Evolutionary conservation across 2,797 vertebrate species (phyloP).

Genomic region (Ptychobarbus kaznakovi): DNA sequence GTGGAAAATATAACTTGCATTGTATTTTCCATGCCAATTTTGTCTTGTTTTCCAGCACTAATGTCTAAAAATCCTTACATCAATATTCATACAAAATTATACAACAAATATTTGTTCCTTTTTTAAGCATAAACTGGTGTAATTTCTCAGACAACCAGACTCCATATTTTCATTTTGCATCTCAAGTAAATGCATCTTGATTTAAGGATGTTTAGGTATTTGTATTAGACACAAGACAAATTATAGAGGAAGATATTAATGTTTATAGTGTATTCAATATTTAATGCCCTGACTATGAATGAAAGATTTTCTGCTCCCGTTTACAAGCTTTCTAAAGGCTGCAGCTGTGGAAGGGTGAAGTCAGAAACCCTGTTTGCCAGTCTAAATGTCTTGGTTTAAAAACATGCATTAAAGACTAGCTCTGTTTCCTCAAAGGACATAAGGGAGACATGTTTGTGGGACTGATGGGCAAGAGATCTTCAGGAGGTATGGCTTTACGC

Average conservation of each 20-base stretch:
- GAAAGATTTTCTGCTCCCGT: background rate
- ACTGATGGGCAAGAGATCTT: constrained; percentile 76
- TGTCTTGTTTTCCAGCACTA: background rate
- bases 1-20: background rate
- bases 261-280: background rate
- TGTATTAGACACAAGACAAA: background rate
- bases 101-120: background rate
- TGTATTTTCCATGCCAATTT: background rate
- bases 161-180: background rate
- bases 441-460: constrained; percentile 71
- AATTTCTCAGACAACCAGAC: background rate
- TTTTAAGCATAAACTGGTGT: background rate
- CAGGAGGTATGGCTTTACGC: constrained; percentile 67
- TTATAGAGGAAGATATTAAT: background rate
- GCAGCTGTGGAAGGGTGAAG: background rate
- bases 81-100: background rate
- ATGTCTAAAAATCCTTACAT: background rate
- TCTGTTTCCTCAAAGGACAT: constrained; percentile 49
- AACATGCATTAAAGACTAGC: background rate
- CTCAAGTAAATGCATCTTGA: background rate
- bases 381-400: background rate
- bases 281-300: background rate
- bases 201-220: background rate
- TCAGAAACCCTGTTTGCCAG: background rate
- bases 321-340: background rate